Evolutionary conservation across 2,888 invertebrate genomes (phyloP), one percentile per base, ranked within the genome.

Genomic region (Pseudococcus viburni): DNA sequence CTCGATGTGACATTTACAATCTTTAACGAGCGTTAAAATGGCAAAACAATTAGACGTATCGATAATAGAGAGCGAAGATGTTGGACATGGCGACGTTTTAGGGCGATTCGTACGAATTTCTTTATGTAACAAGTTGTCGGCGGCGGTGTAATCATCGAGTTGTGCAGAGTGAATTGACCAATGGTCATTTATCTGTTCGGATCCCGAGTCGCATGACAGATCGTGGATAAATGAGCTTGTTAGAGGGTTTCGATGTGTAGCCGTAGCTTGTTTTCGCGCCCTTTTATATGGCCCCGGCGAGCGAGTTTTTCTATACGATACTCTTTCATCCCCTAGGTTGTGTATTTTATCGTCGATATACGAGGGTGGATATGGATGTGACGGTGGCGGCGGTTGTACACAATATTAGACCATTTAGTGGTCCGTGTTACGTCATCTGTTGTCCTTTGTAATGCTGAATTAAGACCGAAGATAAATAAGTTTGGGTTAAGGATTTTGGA

Each of bases 151-250:
- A 87, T 87, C 77, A 87, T 87, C 51, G 87, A 87, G 51, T 87
- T 80, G 42, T 86, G 86, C 46, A 87, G 73, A 64, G 64, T 64
- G 64, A 87, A 87, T 87, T 87, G 87, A 87, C 87, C 87, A 77
- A 87, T 46, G 87, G 87, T 87, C 87, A 87, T 87, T 87, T 87
- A 87, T 87, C 86, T 86, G 19, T 48, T 86, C 73, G 73, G 73
- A 51, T 85, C 64, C 86, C 46, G 19, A 26, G 11, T 51, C 17
- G 22, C 19, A 48, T 77, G 87, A 87, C 87, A 87, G 73, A 80
- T 87, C 87, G 22, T 22, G 46, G 68, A 86, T 86, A 86, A 86
- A 86, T 86, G 86, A 86, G 55, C 86, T 86, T 86, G 86, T 86
- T 86, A 86, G 86, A 86, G 86, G 86, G 86, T 86, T 86, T 68